These are phyloP conservation scores for Chaetorhynchus papuensis DNA, from an alignment of 2,113 vertebrate genomes.

Conservation along the genomic window DNA sequence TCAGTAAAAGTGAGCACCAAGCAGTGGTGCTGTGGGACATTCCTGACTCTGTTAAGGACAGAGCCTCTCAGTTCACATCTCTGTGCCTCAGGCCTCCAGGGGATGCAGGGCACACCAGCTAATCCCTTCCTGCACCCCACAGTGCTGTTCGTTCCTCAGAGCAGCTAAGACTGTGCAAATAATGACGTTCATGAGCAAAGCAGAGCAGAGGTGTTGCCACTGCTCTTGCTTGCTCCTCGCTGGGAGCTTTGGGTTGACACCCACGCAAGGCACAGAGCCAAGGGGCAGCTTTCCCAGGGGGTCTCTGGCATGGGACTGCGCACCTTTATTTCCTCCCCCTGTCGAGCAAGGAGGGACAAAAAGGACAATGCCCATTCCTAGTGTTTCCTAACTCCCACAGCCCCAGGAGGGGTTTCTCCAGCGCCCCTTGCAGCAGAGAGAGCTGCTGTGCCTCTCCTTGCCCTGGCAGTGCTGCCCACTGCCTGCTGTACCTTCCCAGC, in stretches of 20 bases:
- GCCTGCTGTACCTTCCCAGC: background rate
- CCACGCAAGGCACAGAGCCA: background rate
- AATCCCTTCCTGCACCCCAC: background rate
- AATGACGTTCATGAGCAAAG: background rate
- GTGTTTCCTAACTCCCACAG: background rate
- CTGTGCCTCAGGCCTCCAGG: background rate
- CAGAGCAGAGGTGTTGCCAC: background rate
- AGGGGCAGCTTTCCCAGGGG: background rate
- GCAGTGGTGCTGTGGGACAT: background rate
- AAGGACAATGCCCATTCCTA: background rate
- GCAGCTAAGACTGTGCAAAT: background rate
- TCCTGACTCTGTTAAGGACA: background rate
- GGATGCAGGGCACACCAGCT: background rate
- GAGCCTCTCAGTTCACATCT: background rate
- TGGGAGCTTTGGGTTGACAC: background rate
- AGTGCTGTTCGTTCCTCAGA: background rate
- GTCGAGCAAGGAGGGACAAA: background rate
- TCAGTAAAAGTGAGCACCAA: background rate
- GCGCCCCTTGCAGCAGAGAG: background rate
- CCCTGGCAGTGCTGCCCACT: background rate
- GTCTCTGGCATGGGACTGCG: background rate
- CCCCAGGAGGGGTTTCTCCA: background rate
- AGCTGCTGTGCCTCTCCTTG: background rate
- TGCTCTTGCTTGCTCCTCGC: background rate
- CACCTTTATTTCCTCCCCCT: background rate